phyloP scores from a whole-genome alignment of 1,140 invertebrate species.

The Dreissena polymorpha region DNA sequence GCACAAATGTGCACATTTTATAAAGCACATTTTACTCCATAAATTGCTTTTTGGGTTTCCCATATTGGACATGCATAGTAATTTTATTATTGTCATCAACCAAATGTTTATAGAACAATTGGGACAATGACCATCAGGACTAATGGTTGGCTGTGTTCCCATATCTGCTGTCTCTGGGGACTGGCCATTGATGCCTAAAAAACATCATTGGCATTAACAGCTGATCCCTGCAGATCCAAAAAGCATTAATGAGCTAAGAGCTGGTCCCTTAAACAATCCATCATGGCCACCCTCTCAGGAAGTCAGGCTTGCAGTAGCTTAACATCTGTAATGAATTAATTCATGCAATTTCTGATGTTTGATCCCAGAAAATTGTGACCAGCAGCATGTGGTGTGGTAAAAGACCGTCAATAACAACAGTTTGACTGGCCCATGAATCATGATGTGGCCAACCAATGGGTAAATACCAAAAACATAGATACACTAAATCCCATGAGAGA shows the following conservation, averaged over 20 bases:
- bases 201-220: conserved; percentile 41
- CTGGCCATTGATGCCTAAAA: conserved; percentile 28
- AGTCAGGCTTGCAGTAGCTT: background rate
- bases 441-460: no score
- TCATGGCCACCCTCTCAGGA: conserved; percentile 26
- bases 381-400: background rate
- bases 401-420: background rate
- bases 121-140: conserved; percentile 26
- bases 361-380: no score
- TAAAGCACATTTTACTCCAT: conserved; percentile 13
- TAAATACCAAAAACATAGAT: no score
- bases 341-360: conserved; percentile 20
- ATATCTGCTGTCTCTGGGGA: conserved; percentile 13
- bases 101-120: conserved; percentile 12
- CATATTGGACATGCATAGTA: conserved; percentile 39
- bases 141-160: background rate
- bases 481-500: no score
- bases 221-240: conserved; percentile 46
- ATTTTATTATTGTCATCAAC: conserved; percentile 41
- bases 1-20: no score
- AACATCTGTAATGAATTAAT: conserved; percentile 32
- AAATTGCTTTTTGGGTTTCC: conserved; percentile 18
- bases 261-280: conserved; percentile 31
- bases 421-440: background rate
- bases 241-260: conserved; percentile 37